Conservation (phyloP, 2,113 vertebrate species). For the Hystrix cristata region DNA sequence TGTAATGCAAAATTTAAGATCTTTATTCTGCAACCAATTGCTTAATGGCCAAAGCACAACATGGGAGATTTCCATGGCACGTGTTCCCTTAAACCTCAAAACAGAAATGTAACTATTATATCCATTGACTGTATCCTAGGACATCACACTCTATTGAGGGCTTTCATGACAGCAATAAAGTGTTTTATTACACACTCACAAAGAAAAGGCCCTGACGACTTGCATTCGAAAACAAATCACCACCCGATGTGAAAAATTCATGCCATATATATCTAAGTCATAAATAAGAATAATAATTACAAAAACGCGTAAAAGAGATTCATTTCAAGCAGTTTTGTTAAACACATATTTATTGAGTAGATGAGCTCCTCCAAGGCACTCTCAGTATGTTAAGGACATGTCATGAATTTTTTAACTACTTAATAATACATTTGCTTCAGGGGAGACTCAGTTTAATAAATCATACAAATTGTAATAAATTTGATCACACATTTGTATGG, state of each 20-base stretch:
- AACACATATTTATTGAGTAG: constrained; percentile 65
- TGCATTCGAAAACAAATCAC: constrained; percentile 26
- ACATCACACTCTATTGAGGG: background rate
- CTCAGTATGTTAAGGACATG: constrained; percentile 15
- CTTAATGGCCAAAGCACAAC: background rate
- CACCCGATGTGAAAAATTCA: constrained; percentile 46
- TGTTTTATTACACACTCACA: constrained; percentile 42
- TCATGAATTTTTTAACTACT: constrained; percentile 72
- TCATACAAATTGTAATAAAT: constrained; percentile 69
- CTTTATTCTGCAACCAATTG: background rate
- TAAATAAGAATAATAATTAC: constrained; percentile 73
- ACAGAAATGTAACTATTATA: background rate
- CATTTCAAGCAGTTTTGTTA: constrained; percentile 67
- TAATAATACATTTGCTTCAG: constrained; percentile 80
- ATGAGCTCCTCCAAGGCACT: constrained; percentile 46
- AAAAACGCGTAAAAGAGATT: constrained; percentile 46
- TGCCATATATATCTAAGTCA: background rate
- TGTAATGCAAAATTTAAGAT: background rate
- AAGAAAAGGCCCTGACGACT: background rate
- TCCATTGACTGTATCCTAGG: background rate
- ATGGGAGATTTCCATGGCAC: background rate
- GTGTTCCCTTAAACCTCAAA: constrained; percentile 1
- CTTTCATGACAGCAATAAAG: constrained; percentile 10
- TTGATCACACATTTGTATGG: constrained; percentile 52
- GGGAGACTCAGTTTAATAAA: constrained; percentile 75